Conservation (phyloP, 2,888 invertebrate species). For the Polyploca ridens region DNA sequence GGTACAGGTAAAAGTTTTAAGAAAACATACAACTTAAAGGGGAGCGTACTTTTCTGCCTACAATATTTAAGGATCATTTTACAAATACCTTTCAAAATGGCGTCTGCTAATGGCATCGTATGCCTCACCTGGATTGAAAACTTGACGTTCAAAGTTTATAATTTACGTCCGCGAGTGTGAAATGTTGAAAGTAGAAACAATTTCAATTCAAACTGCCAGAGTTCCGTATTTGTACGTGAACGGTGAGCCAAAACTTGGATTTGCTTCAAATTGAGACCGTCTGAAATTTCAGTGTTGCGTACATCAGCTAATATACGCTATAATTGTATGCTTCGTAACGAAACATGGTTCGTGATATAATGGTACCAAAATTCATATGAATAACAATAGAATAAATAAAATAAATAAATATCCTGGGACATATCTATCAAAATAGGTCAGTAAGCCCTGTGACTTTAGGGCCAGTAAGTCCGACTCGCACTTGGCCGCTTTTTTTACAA, state of each 20-base stretch:
- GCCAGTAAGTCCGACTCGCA: no score
- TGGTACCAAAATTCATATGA: no score
- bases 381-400: no score
- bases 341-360: not conserved
- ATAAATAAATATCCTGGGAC: no score
- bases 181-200: not conserved
- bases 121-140: not conserved
- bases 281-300: not conserved
- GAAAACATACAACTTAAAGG: not conserved
- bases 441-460: no score
- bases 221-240: not conserved
- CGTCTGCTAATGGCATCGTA: not conserved
- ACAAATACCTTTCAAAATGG: not conserved
- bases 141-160: conserved; percentile 1
- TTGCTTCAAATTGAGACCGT: not conserved
- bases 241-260: not conserved
- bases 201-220: not conserved
- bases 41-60: not conserved
- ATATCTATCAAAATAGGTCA: no score
- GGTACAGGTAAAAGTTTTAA: not conserved
- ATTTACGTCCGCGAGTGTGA: not conserved
- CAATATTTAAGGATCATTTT: not conserved
- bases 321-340: not conserved
- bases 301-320: not conserved
- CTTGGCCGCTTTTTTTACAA: no score